Evolutionary conservation across 2,113 vertebrate genomes (phyloP).

Genomic region (Hiodon tergisus): DNA sequence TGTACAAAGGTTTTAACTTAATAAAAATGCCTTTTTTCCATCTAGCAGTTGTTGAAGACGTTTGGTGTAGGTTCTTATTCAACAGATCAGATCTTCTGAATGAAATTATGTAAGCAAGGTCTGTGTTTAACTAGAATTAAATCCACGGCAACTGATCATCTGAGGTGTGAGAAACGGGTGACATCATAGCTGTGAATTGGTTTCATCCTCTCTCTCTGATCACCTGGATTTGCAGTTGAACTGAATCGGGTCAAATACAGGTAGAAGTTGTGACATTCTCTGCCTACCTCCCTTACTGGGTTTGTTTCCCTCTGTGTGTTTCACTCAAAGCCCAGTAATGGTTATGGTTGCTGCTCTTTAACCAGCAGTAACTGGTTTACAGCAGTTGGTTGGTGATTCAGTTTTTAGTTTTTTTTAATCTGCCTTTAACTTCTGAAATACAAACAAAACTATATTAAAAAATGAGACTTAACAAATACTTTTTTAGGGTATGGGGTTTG

Average conservation of each 20-base stretch:
- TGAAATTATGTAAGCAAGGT: slow-evolving; percentile 1
- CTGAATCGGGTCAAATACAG: background rate
- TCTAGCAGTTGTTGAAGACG: slow-evolving; percentile 6
- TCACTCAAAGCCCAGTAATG: slow-evolving; percentile 11
- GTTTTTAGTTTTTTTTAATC: slow-evolving; percentile 9
- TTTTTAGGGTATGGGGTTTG: slow-evolving; percentile 17
- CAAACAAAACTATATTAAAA: background rate
- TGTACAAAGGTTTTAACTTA: slow-evolving; percentile 31
- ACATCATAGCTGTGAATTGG: background rate
- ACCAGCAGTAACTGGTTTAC: slow-evolving; percentile 22
- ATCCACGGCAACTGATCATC: background rate
- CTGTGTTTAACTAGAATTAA: background rate
- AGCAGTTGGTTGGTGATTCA: slow-evolving; percentile 1
- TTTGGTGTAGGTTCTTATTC: background rate
- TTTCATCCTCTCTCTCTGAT: background rate
- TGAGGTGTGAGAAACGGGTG: background rate
- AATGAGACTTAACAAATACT: slow-evolving; percentile 15
- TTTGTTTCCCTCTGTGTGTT: background rate
- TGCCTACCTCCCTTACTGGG: background rate
- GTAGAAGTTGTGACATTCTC: background rate
- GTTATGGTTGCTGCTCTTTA: slow-evolving; percentile 11
- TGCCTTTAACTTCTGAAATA: slow-evolving; percentile 13
- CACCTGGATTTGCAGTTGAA: background rate
- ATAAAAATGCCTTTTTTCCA: slow-evolving; percentile 34
- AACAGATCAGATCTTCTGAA: background rate